phyloP scores from a whole-genome alignment of 2,888 invertebrate genomes.

The Nymphalis polychloros region DNA sequence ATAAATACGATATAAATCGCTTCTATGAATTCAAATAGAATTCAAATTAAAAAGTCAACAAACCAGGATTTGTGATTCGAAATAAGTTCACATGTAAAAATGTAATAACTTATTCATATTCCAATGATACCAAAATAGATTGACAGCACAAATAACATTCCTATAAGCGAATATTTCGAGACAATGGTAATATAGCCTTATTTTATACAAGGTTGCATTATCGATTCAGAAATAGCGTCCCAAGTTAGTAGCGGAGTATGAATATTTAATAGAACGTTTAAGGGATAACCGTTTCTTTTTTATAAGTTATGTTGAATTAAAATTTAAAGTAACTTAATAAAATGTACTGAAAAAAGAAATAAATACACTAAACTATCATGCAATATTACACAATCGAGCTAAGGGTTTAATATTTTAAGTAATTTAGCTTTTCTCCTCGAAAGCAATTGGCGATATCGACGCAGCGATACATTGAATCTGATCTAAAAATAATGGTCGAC shows the following conservation, averaged over 20 bases:
- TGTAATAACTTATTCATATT: not conserved
- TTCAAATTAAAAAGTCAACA: too few species aligned
- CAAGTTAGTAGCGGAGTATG: slow-evolving; percentile 6
- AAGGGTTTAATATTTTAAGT: slow-evolving; percentile 3
- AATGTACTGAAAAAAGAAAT: too few species aligned
- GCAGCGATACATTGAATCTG: slow-evolving; percentile 38
- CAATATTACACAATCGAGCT: not conserved
- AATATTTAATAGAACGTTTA: slow-evolving; percentile 2
- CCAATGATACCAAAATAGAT: not conserved
- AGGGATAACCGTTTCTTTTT: not conserved
- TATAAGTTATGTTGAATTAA: too few species aligned
- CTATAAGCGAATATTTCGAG: slow-evolving; percentile 16
- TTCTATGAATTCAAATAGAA: too few species aligned
- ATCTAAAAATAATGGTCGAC: slow-evolving; percentile 73
- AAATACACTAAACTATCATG: too few species aligned
- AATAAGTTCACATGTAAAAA: too few species aligned
- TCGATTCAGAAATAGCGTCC: slow-evolving; percentile 46
- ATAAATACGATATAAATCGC: too few species aligned
- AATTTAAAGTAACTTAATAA: too few species aligned
- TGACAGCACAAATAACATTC: not conserved
- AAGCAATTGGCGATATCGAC: slow-evolving; percentile 28
- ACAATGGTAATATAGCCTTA: slow-evolving; percentile 16
- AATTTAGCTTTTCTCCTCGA: slow-evolving; percentile 9
- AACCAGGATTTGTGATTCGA: too few species aligned
- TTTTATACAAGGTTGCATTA: slow-evolving; percentile 59